Evolutionary conservation across 2,888 invertebrate species (phyloP).

Genomic region (Lumbricus terrestris): DNA sequence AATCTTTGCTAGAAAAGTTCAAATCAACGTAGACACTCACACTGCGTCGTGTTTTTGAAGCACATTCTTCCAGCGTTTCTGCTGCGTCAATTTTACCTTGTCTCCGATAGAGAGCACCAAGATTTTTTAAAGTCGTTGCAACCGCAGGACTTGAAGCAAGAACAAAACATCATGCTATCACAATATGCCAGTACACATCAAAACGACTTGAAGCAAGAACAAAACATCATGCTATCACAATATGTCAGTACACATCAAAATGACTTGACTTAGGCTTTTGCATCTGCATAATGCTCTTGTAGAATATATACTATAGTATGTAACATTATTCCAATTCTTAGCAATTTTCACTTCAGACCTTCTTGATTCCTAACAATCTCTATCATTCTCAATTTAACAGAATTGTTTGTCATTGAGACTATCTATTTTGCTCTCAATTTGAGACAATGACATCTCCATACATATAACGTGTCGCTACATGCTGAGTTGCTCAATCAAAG

Average conservation of each 20-base stretch:
- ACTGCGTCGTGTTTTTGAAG: constrained; percentile 7
- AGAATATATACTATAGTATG: not conserved
- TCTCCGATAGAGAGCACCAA: constrained; percentile 93
- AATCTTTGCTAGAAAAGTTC: not conserved
- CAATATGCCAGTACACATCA: not conserved
- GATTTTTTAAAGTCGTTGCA: constrained; percentile 92
- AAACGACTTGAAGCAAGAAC: constrained; percentile 43
- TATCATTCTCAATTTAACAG: too few species aligned
- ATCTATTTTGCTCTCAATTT: too few species aligned
- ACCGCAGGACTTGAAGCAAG: constrained; percentile 53
- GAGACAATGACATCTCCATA: too few species aligned
- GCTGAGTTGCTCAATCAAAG: too few species aligned
- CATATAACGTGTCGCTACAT: too few species aligned
- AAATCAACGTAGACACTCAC: not conserved
- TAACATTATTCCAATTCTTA: not conserved
- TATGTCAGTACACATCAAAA: not conserved
- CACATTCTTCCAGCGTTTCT: constrained; percentile 90
- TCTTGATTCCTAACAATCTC: not conserved
- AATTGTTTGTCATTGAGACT: too few species aligned
- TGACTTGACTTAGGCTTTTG: constrained; percentile 41
- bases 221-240: not conserved
- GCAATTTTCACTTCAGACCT: not conserved
- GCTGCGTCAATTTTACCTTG: constrained; percentile 99
- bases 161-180: not conserved
- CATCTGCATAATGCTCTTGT: not conserved